Base-by-base conservation (phyloP, 30 jellyfish, hydroid and myxozoan genomes). In the Cassiopea andromeda region DNA sequence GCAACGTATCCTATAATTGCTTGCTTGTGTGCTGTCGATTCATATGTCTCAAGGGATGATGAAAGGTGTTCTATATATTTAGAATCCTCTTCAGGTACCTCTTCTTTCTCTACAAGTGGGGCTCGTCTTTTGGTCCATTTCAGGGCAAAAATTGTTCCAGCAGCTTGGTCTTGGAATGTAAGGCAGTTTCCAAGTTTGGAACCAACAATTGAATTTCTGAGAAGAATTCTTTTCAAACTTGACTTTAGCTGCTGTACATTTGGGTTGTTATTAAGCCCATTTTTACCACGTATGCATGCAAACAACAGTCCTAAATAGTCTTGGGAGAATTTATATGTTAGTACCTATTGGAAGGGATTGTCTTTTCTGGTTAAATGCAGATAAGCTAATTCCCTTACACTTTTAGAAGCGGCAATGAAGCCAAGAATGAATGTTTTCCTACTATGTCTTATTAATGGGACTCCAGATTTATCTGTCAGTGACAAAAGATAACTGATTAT, bases 231-330 rank as follows among this genome's bases (percentile, higher is more conserved):
- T 60, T 54, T 50, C 38, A 82, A 64, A 47, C 68, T 17, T 48
- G 78, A 83, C 75, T 90, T 90, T 14, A 90, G 64, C 71, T 82
- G 95, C 18, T 46, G 46, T 16, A 19, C 86, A 82, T 83, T 46
- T 83, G 94, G 90, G 77, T 90, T 82, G 85, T 83, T 82, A 77
- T 90, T 90, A 27, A 70, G 83, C 7, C 88, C 95, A 50, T 73
- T 38, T 78, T 44, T 75, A n/a, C 91, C 92, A 12, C 94, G 0
- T 10, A 73, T 91, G 70, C 93, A 83, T 87, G 92, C 81, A 86
- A 78, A 85, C 82, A 78, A 87, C 54, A 89, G 68, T 74, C 85
- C 97, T 7, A 91, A 17, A 76, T 85, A 92, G 73, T 91, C 97
- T 75, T 90, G 97, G 16, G 90, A 73, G 38, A 82, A 72, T 47